Conservation (phyloP, 2,797 vertebrate genomes). For the Carapus acus region DNA sequence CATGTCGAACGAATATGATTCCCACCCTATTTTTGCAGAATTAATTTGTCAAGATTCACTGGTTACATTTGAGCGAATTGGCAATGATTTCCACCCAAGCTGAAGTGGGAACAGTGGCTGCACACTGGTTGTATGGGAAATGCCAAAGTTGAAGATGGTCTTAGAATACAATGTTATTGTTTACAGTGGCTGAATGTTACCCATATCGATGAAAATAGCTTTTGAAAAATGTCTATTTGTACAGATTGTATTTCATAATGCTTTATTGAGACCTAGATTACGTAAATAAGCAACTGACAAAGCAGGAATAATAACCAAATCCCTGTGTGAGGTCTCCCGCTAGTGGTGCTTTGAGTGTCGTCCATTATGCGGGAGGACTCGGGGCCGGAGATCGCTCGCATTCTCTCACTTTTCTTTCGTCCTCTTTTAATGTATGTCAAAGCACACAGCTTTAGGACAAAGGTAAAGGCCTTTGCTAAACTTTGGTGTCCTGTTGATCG, state of each 20-base stretch:
- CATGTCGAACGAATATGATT: conserved; percentile 11
- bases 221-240: conserved; percentile 75
- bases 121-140: conserved; percentile 67
- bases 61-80: conserved; percentile 45
- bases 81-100: conserved; percentile 38
- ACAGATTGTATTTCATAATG: conserved; percentile 76
- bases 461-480: conserved; percentile 30
- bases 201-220: conserved; percentile 70
- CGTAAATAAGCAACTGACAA: conserved; percentile 73
- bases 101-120: conserved; percentile 66
- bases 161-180: conserved; percentile 76
- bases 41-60: conserved; percentile 34
- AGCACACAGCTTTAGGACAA: conserved; percentile 47
- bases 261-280: conserved; percentile 70
- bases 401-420: conserved; percentile 45
- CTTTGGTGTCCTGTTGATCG: conserved; percentile 40
- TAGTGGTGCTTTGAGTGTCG: conserved; percentile 40
- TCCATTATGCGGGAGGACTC: conserved; percentile 45
- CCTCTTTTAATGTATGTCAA: conserved; percentile 44
- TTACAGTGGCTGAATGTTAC: conserved; percentile 78
- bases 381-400: conserved; percentile 47
- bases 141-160: conserved; percentile 72
- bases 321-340: conserved; percentile 68
- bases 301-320: conserved; percentile 73
- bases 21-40: conserved; percentile 21